Percentiles rank a stretch among this genome's conserved stretches.
Evolutionary conservation across 2,113 vertebrate species (phyloP).

Genomic region (Cranoglanis bouderius): DNA sequence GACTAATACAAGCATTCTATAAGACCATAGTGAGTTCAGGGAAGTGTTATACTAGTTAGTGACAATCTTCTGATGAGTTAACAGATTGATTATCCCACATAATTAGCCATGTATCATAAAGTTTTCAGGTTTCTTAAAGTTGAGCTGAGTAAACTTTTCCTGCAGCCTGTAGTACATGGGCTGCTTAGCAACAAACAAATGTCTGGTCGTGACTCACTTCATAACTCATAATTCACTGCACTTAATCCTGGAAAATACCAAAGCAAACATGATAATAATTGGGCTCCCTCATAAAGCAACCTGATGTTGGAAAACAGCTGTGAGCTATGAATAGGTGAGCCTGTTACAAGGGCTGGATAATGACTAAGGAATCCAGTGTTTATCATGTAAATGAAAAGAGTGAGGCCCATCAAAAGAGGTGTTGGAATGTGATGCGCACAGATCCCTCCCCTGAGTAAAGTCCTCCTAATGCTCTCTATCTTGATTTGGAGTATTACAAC

Average conservation of each 20-base stretch:
- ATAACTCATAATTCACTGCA: slow-evolving; percentile 6
- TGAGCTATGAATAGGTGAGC: slow-evolving; percentile 55
- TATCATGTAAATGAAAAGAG: slow-evolving; percentile 61
- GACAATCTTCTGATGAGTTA: slow-evolving; percentile 11
- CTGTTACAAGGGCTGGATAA: slow-evolving; percentile 44
- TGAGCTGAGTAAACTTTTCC: background rate
- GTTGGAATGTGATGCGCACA: slow-evolving; percentile 49
- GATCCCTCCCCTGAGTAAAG: slow-evolving; percentile 45
- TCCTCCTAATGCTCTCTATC: slow-evolving; percentile 46
- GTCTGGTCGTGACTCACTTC: background rate
- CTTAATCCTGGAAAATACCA: slow-evolving; percentile 31
- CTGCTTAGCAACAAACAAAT: slow-evolving; percentile 12
- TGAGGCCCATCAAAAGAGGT: slow-evolving; percentile 58
- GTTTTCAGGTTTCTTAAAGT: background rate
- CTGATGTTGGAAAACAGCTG: slow-evolving; percentile 62
- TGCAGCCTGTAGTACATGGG: background rate
- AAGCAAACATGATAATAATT: slow-evolving; percentile 32
- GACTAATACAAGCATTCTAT: background rate
- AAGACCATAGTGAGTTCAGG: background rate
- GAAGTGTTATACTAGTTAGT: slow-evolving; percentile 12
- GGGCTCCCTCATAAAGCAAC: slow-evolving; percentile 45
- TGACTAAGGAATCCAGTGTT: slow-evolving; percentile 58
- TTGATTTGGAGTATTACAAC: slow-evolving; percentile 61
- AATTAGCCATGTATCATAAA: background rate
- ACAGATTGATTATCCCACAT: background rate